phyloP scores from a whole-genome alignment of 2,113 vertebrate species.

The Onychostruthus taczanowskii region DNA sequence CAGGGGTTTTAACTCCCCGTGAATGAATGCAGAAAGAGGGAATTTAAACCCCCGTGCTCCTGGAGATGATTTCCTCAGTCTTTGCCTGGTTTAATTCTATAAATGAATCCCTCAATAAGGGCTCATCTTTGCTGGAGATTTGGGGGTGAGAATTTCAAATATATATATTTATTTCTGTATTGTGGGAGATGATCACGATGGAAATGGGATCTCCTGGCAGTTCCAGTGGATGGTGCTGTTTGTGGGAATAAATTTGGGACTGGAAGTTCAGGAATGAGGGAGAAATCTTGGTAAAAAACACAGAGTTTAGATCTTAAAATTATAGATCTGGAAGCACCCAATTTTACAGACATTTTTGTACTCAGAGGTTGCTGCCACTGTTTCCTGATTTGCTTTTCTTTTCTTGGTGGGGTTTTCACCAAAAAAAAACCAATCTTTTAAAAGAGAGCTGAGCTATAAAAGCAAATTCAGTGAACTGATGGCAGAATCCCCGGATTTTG shows the following conservation, averaged over 20 bases:
- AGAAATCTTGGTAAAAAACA: not conserved
- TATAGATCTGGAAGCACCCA: not conserved
- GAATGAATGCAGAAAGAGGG: not conserved
- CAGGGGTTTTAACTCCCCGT: not conserved
- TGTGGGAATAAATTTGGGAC: not conserved
- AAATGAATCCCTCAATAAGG: not conserved
- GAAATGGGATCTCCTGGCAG: not conserved
- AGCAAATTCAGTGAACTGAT: not conserved
- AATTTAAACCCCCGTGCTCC: too few species aligned
- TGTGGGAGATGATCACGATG: not conserved
- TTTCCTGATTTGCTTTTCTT: not conserved
- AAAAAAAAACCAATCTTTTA: not conserved
- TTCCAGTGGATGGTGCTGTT: not conserved
- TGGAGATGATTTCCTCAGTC: not conserved
- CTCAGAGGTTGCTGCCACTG: not conserved
- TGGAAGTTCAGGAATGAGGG: not conserved
- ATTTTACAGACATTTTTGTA: accelerated
- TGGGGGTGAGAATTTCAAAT: not conserved
- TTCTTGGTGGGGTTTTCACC: not conserved
- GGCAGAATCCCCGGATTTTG: not conserved
- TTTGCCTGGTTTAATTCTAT: not conserved
- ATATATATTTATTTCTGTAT: accelerated
- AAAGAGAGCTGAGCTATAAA: not conserved
- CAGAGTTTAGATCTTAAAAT: not conserved
- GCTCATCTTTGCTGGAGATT: not conserved